Conservation (phyloP, 2,888 invertebrate genomes). For the Erebia palarica region DNA sequence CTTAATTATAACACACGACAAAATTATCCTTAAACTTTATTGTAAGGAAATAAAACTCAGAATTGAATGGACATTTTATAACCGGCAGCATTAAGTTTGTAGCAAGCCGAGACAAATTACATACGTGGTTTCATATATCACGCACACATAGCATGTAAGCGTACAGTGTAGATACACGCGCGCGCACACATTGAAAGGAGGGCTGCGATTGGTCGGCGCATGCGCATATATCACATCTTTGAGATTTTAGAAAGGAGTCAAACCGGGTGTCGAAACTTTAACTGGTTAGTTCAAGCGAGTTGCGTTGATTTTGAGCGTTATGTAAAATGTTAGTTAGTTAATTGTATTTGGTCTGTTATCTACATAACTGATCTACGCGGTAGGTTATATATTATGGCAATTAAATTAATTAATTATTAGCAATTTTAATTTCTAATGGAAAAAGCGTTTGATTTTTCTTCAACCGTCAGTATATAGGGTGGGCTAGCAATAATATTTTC, state of each 20-base stretch:
- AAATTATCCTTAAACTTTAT: conserved; percentile 30
- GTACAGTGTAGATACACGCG: conserved; percentile 39
- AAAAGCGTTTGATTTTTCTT: no score
- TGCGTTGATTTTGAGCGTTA: conserved; percentile 50
- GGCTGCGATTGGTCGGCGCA: conserved; percentile 58
- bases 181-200: conserved; percentile 47
- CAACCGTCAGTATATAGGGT: no score
- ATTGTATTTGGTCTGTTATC: conserved; percentile 30
- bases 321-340: conserved; percentile 45
- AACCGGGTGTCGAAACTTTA: conserved; percentile 59
- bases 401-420: neutral
- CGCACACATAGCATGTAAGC: conserved; percentile 33
- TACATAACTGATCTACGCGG: conserved; percentile 35
- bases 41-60: conserved; percentile 46
- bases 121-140: conserved; percentile 54
- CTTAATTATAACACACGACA: conserved; percentile 29
- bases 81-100: conserved; percentile 36
- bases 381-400: conserved; percentile 6
- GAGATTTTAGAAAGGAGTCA: conserved; percentile 79
- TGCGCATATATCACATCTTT: conserved; percentile 61
- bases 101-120: conserved; percentile 54
- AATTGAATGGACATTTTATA: conserved; percentile 37
- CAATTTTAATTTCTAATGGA: neutral
- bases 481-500: no score
- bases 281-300: conserved; percentile 54